These are phyloP conservation scores for Micrastur ruficollis DNA, from an alignment of 2,797 vertebrate species.

Conservation along the genomic window DNA sequence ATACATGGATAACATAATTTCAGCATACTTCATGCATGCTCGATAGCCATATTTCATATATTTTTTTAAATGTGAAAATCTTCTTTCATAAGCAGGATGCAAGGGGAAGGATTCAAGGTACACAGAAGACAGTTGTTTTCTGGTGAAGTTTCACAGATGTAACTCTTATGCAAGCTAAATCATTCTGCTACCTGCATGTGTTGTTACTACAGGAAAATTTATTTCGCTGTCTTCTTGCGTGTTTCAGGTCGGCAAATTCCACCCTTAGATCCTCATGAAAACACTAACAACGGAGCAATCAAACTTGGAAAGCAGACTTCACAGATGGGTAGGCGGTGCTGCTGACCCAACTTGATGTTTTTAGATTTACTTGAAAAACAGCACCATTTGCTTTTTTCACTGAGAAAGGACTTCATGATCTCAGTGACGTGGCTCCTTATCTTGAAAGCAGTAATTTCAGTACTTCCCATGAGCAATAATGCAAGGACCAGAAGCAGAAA, in stretches of 20 bases:
- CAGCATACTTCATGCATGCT: background rate
- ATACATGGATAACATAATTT: background rate
- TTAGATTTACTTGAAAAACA: constrained; percentile 51
- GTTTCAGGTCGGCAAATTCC: constrained; percentile 92
- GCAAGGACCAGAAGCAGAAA: constrained; percentile 11
- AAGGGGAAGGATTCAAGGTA: background rate
- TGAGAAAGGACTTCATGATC: constrained; percentile 25
- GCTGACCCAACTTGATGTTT: constrained; percentile 75
- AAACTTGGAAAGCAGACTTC: constrained; percentile 82
- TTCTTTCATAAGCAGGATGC: background rate
- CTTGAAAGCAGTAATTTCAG: constrained; percentile 10
- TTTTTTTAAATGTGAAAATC: background rate
- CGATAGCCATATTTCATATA: background rate
- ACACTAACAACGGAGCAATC: constrained; percentile 87
- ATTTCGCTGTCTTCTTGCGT: constrained; percentile 29
- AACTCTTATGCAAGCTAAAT: background rate
- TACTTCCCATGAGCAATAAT: constrained; percentile 12
- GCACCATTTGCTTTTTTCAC: background rate
- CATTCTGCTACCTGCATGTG: background rate
- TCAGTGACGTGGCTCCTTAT: background rate
- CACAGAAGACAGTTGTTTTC: background rate
- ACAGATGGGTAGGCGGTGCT: constrained; percentile 83
- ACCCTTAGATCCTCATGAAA: constrained; percentile 88
- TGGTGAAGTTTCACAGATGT: background rate
- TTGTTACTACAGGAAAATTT: background rate